Percentiles rank a stretch among this genome's conserved stretches.
Conservation (phyloP, 2,888 invertebrate genomes). For the Flabesymbios commensalis region DNA sequence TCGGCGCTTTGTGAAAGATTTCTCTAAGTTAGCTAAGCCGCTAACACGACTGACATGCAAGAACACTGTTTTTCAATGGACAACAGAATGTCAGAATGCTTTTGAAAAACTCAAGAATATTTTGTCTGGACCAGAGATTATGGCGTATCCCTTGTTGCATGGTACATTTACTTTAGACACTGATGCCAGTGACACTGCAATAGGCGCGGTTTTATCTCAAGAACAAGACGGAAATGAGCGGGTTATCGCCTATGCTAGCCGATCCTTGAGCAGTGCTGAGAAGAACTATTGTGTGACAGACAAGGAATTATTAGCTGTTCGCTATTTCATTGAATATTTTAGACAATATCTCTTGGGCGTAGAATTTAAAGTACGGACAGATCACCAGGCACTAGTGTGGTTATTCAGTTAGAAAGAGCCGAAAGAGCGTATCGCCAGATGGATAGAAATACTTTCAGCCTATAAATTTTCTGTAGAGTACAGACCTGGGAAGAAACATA, state of each 20-base stretch:
- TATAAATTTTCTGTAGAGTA: constrained; percentile 5
- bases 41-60: constrained; percentile 22
- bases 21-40: constrained; percentile 21
- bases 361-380: constrained; percentile 34
- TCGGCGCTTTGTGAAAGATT: constrained; percentile 22
- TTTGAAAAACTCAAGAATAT: constrained; percentile 7
- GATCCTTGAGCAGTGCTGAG: constrained; percentile 11
- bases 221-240: constrained; percentile 18
- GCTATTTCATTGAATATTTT: constrained; percentile 33
- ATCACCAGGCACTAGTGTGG: constrained; percentile 37
- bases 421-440: constrained; percentile 18
- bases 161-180: constrained; percentile 14
- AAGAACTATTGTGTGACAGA: constrained; percentile 25
- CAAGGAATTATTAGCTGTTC: constrained; percentile 20
- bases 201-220: constrained; percentile 23
- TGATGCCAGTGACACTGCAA: constrained; percentile 15
- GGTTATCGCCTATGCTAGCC: constrained; percentile 22
- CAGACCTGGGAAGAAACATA: background rate
- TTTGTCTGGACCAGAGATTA: constrained; percentile 16
- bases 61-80: constrained; percentile 20
- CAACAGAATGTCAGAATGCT: constrained; percentile 5
- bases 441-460: constrained; percentile 6
- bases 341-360: constrained; percentile 34
- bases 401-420: constrained; percentile 22
- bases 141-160: constrained; percentile 13